Evolutionary conservation across 2,113 vertebrate genomes (phyloP), one percentile per base, ranked within the genome.

Genomic region (Phalacrocorax brasilianus): DNA sequence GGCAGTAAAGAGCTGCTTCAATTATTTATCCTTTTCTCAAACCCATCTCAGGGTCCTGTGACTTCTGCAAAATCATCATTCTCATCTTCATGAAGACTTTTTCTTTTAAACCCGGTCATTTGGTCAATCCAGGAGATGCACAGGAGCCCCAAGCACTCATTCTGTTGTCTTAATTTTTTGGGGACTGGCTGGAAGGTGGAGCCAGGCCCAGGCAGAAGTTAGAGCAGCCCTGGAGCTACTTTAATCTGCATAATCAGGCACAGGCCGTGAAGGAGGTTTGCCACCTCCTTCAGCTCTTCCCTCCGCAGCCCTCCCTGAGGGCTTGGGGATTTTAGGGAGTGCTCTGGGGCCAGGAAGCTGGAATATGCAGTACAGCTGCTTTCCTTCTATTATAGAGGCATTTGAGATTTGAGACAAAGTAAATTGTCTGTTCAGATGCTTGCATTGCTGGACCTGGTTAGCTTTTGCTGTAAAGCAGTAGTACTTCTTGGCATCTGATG

Each of bases 381-480:
- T 90, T 83, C 63, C 35, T 58, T 86, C 58, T 66, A 1, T 52
- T 66, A 35, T 6, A 49, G 67, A 74, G 76, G 72, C 35, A 44
- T 74, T 27, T 83, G 75, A 95, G 59, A 44, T 74, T 27, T 83
- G 75, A 95, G 59, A 81, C 8, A 0, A 73, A 66, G 55, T 49
- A 50, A 93, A 66, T 68, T 33, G 79, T 80, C 49, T 7, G 3
- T 63, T 95, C 50, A 38, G 72, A 68, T 33, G 30, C 68, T 33
- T n/a, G 58, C 32, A 8, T 23, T 79, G 79, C 83, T 94, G 91
- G 83, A 52, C 65, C 65, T 87, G 61, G 62, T 67, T 84, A 91
- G 44, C 49, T 88, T 76, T 65, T 70, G 88, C 89, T 84, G 38
- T 71, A 74, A 72, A 88, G 63, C 83, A 40, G 49, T 9, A 52